These are phyloP conservation scores for Vanessa tameamea DNA, from an alignment of 1,140 invertebrate genomes.

Conservation along the genomic window DNA sequence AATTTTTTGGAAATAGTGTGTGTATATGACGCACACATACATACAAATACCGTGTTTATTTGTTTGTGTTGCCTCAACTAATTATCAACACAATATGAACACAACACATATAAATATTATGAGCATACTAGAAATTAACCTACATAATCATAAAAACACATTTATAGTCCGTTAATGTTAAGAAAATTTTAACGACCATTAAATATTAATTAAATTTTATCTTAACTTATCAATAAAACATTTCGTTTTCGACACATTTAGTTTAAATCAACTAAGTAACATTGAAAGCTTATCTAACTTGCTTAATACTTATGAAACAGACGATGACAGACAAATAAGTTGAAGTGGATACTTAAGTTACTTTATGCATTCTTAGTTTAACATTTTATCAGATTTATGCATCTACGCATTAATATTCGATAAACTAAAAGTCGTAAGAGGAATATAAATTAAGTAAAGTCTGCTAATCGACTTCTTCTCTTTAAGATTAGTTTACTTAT, in stretches of 20 bases:
- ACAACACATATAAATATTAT: too few relatives aligned
- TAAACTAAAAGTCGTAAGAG: slow-evolving; percentile 13
- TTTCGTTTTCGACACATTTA: slow-evolving; percentile 13
- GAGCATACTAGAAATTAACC: too few relatives aligned
- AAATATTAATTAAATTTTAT: slow-evolving; percentile 10
- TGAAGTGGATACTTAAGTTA: slow-evolving; percentile 25
- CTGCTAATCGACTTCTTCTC: slow-evolving; percentile 21
- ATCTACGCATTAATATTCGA: slow-evolving; percentile 30
- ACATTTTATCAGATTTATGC: slow-evolving; percentile 32
- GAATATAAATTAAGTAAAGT: slow-evolving; percentile 35
- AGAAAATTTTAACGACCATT: background rate
- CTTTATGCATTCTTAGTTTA: slow-evolving; percentile 26
- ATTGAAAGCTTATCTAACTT: slow-evolving; percentile 7
- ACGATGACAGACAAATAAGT: slow-evolving; percentile 20
- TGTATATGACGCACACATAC: too few relatives aligned
- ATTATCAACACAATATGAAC: too few relatives aligned
- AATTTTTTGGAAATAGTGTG: too few relatives aligned
- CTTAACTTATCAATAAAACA: slow-evolving; percentile 3
- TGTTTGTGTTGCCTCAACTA: too few relatives aligned
- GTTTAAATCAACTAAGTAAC: background rate
- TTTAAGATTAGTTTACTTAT: background rate
- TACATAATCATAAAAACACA: too few relatives aligned
- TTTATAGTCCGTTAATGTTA: background rate
- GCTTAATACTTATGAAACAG: slow-evolving; percentile 23
- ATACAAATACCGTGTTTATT: too few relatives aligned